Evolutionary conservation across 2,797 vertebrate genomes (phyloP).

Genomic region (Caiman crocodilus): DNA sequence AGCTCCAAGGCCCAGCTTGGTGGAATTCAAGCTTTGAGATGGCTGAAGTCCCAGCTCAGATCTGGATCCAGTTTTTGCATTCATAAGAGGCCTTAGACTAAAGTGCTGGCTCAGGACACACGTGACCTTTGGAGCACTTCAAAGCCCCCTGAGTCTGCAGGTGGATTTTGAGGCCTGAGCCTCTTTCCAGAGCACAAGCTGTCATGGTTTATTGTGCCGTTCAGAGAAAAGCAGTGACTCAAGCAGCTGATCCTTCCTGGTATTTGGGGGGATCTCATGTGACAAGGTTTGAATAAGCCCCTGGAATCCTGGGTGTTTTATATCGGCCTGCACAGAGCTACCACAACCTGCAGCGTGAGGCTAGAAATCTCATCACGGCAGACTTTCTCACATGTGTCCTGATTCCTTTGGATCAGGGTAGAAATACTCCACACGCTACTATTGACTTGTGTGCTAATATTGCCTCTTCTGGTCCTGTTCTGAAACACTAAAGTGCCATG

Average conservation of each 20-base stretch:
- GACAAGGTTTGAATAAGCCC: neutral
- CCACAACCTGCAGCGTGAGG: neutral
- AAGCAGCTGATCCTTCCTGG: neutral
- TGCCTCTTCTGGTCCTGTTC: neutral
- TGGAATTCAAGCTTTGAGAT: neutral
- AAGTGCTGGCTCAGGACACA: fast-evolving
- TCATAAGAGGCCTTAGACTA: fast-evolving
- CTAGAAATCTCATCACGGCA: neutral
- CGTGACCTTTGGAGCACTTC: neutral
- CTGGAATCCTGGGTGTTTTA: neutral
- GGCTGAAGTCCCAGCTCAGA: neutral
- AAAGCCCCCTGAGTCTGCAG: neutral
- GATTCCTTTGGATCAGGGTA: neutral
- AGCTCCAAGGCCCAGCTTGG: neutral
- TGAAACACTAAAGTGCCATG: neutral
- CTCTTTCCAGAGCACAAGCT: neutral
- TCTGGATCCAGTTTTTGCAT: neutral
- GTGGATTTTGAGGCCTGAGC: neutral
- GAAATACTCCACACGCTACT: neutral
- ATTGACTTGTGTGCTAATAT: neutral
- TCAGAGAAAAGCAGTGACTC: neutral
- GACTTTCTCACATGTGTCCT: neutral
- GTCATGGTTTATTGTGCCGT: neutral
- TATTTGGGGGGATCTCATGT: neutral
- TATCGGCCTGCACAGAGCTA: neutral